Base-by-base conservation (phyloP, 2,888 invertebrate genomes). In the Lasius platythorax region DNA sequence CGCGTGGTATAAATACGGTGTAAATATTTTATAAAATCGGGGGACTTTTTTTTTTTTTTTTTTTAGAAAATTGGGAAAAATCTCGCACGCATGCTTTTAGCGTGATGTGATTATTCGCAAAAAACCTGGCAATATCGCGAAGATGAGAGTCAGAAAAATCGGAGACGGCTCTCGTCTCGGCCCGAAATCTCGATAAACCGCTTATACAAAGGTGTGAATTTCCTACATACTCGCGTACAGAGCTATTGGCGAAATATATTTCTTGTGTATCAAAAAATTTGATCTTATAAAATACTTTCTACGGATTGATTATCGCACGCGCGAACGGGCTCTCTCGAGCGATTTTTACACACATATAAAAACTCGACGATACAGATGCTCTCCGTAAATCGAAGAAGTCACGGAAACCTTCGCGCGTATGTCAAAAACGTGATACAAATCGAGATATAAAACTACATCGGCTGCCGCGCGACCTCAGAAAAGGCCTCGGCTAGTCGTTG, bases 391-490 rank as follows among this genome's bases (percentile, higher is more conserved):
- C 18, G 61, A 33, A 61, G 28, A 61, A 28, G 61, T 81, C 46
- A 4, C 5, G 23, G 72, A 28, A 73, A 73, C 37, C 61, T 73
- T 85, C 56, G 50, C 61, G 61, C n/a, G 30, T 72, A 53, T n/a
- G 61, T 83, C 84, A 46, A 79, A 74, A 87, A 81, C 40, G 50
- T 74, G 82, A 43, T 87, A 83, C 66, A 85, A 87, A 85, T 75
- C 84, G 86, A 81, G 83, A 84, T 90, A 88, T 64, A 85, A 90
- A 89, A 89, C 83, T 85, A 76, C 67, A 70, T 82, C 82, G 66
- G 74, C 81, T 58, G 74, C 81, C 53, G 72, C 37, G 58, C 61
- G 64, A 63, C 72, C 61, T 58, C 37, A 23, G 37, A 40, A 53
- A 83, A 78, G 81, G 64, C 56, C 56, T 43, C 64, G 67, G 81